phyloP scores from a whole-genome alignment of 2,888 invertebrate species.

The Cacoxenus indagator region DNA sequence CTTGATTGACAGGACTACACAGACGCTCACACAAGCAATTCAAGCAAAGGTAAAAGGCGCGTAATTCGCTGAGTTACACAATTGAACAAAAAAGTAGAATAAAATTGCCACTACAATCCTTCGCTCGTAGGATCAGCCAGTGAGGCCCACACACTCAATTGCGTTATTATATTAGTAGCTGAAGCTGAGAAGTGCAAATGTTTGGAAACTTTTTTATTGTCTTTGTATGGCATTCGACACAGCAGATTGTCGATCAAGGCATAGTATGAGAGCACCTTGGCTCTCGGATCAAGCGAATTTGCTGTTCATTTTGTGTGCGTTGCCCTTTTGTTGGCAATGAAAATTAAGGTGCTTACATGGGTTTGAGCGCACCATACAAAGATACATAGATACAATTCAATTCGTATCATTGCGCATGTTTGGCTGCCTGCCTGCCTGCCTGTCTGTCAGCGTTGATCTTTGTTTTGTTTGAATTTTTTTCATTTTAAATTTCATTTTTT shows the following conservation, averaged over 20 bases:
- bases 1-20: conserved; percentile 62
- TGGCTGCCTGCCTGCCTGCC: conserved; percentile 41
- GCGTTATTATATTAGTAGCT: too few relatives aligned
- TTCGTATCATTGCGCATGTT: conserved; percentile 41
- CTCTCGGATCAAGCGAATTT: conserved; percentile 4
- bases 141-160: conserved; percentile 14
- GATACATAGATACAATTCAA: conserved; percentile 1
- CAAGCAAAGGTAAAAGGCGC: conserved; percentile 27
- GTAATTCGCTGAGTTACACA: conserved; percentile 57
- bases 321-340: conserved; percentile 21
- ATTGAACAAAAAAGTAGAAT: conserved; percentile 50
- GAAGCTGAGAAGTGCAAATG: conserved; percentile 15
- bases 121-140: background rate
- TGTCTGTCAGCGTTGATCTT: conserved; percentile 22
- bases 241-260: background rate
- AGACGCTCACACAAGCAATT: conserved; percentile 27
- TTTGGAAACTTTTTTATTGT: conserved; percentile 16
- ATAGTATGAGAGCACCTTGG: too few relatives aligned
- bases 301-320: background rate
- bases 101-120: conserved; percentile 43
- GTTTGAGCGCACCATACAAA: conserved; percentile 24
- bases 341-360: conserved; percentile 60
- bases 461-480: conserved; percentile 29
- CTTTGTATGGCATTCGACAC: background rate
- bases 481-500: conserved; percentile 3